A percentile compares a stretch with the other conserved stretches of the same genome.
phyloP scores from a whole-genome alignment of 2,888 invertebrate genomes.

The Salticus scenicus region DNA sequence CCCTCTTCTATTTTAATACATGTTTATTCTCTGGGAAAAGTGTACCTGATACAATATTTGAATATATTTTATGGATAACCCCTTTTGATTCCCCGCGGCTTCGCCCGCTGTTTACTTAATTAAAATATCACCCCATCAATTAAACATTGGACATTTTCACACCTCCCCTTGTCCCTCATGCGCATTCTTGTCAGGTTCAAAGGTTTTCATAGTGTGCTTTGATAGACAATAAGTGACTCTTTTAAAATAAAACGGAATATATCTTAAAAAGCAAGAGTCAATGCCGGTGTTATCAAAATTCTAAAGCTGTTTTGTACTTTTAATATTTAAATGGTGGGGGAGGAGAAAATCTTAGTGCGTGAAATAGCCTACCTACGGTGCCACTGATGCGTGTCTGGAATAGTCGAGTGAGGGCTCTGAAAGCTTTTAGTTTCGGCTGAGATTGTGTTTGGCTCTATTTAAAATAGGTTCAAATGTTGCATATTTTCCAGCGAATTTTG shows the following conservation, averaged over 20 bases:
- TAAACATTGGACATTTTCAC: slow-evolving; percentile 62
- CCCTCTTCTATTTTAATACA: too few species aligned
- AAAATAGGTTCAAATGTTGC: too few species aligned
- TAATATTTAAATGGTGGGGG: neutral
- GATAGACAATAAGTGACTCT: slow-evolving; percentile 30
- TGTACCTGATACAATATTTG: too few species aligned
- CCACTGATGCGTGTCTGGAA: too few species aligned
- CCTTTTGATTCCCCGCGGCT: slow-evolving; percentile 23
- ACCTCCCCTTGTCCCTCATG: slow-evolving; percentile 57
- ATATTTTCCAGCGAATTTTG: too few species aligned
- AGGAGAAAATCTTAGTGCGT: neutral
- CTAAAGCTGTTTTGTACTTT: neutral
- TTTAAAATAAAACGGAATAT: neutral
- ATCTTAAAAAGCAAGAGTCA: neutral
- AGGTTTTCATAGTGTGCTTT: slow-evolving; percentile 40
- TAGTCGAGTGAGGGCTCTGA: too few species aligned
- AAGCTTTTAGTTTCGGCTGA: too few species aligned
- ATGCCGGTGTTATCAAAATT: neutral
- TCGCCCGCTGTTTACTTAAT: slow-evolving; percentile 61
- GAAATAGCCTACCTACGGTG: neutral
- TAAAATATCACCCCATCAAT: slow-evolving; percentile 63
- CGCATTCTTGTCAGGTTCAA: slow-evolving; percentile 17
- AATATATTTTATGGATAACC: slow-evolving; percentile 32
- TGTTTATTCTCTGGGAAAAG: too few species aligned
- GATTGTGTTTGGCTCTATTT: too few species aligned